Percentiles rank a stretch among this genome's conserved stretches.
Conservation (phyloP, 1,140 invertebrate genomes). For the Ceratosolen fusciceps region DNA sequence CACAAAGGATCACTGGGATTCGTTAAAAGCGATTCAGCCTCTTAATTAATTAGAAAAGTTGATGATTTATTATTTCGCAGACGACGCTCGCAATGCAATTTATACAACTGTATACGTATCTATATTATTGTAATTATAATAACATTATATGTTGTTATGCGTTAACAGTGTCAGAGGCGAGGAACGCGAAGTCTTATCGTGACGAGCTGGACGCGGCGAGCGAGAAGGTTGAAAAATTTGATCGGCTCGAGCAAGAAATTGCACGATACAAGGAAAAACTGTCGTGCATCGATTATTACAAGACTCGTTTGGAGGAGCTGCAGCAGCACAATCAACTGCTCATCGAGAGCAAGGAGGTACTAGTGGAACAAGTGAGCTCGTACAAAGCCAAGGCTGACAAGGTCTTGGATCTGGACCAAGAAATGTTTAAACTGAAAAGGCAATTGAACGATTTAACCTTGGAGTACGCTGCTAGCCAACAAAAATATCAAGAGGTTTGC, state of each 20-base stretch:
- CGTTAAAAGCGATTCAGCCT: too few species aligned
- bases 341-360: conserved; percentile 19
- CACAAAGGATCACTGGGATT: too few species aligned
- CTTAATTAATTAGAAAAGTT: too few species aligned
- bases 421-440: conserved; percentile 33
- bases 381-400: conserved; percentile 36
- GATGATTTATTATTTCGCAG: too few species aligned
- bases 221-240: conserved; percentile 42
- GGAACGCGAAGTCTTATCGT: conserved; percentile 34
- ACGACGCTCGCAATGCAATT: too few species aligned
- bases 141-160: too few species aligned
- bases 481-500: conserved; percentile 20
- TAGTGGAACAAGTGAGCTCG: conserved; percentile 35
- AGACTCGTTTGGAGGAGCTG: conserved; percentile 26
- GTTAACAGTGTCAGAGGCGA: conserved; percentile 39
- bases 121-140: too few species aligned
- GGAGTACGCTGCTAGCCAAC: background rate
- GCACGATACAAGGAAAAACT: conserved; percentile 36
- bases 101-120: too few species aligned
- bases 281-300: conserved; percentile 1
- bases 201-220: conserved; percentile 51
- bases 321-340: conserved; percentile 41
- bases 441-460: conserved; percentile 17
- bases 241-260: conserved; percentile 46
- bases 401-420: conserved; percentile 4